Evolutionary conservation across 2,113 vertebrate species (phyloP), one percentile per base, ranked within the genome.

Genomic region (Colistium nudipinnis): DNA sequence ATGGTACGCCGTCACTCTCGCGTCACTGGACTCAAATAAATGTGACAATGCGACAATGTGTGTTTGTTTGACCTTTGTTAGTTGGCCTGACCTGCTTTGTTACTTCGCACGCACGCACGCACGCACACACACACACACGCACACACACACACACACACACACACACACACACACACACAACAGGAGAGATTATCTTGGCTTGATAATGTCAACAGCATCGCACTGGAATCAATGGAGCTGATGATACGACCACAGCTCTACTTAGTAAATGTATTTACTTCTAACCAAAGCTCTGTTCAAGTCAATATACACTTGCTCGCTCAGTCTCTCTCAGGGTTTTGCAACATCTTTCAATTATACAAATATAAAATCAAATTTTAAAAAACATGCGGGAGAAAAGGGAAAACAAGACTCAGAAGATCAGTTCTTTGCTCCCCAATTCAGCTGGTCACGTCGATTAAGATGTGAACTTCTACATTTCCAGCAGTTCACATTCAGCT

Each of bases 401-500:
- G 39, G 63, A 75, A 81, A 82, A 60, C 62, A 74, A 70, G 71
- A 76, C 67, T 82, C 35, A 53, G 78, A 48, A 84, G 84, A 90
- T 88, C 89, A 89, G 80, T 88, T 90, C 81, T 77, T 80, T 57
- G 17, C 85, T 86, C 54, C 77, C 79, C 83, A 85, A 85, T 89
- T 87, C 87, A 88, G 85, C 69, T 22, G 76, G 89, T 91, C 91
- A 91, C 84, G 87, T 92, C 74, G 78, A 92, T 92, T 92, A 93
- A 92, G 88, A 93, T 91, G 90, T 90, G 90, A 92, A 88, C 87
- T 88, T 88, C 70, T 82, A 90, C 87, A 91, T 83, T 89, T 91
- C 84, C 83, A 67, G 83, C 86, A 83, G 85, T 88, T 87, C 90
- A 89, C 78, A 88, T 93, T 90, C 86, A 91, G 91, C 90, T 90